These are phyloP conservation scores for Takifugu flavidus DNA, from an alignment of 2,113 vertebrate species.

Conservation along the genomic window DNA sequence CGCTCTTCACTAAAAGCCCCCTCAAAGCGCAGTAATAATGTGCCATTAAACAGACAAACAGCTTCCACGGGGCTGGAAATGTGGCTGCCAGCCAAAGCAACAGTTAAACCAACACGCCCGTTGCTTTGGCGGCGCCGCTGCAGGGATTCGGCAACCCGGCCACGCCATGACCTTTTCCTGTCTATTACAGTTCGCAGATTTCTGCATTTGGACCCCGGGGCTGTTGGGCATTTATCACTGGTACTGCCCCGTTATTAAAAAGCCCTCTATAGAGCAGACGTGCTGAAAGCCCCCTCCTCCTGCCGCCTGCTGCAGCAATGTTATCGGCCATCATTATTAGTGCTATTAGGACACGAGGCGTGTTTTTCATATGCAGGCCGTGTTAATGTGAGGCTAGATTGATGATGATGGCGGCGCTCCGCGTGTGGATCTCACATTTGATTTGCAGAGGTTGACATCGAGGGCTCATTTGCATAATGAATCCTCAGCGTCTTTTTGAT, in stretches of 20 bases:
- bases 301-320: conserved; percentile 35
- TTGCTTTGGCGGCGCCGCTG: conserved; percentile 34
- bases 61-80: conserved; percentile 55
- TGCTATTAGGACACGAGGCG: conserved; percentile 40
- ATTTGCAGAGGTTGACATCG: conserved; percentile 53
- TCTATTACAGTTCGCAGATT: conserved; percentile 49
- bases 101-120: conserved; percentile 39
- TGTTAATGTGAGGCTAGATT: conserved; percentile 64
- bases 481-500: conserved; percentile 52
- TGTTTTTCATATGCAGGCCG: conserved; percentile 50
- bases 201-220: conserved; percentile 19
- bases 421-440: conserved; percentile 44
- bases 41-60: no score
- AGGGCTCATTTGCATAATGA: conserved; percentile 65
- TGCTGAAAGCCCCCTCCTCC: conserved; percentile 4
- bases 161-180: conserved; percentile 57
- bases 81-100: conserved; percentile 31
- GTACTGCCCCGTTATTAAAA: conserved; percentile 19
- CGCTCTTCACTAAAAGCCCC: conserved; percentile 5
- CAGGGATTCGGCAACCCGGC: conserved; percentile 50
- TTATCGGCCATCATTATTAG: conserved; percentile 55
- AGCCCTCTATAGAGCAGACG: conserved; percentile 6
- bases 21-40: conserved; percentile 11
- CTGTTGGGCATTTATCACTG: conserved; percentile 47
- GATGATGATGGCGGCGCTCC: conserved; percentile 43